Conservation (phyloP, 2,113 vertebrate species). For the Artemisiospiza belli region DNA sequence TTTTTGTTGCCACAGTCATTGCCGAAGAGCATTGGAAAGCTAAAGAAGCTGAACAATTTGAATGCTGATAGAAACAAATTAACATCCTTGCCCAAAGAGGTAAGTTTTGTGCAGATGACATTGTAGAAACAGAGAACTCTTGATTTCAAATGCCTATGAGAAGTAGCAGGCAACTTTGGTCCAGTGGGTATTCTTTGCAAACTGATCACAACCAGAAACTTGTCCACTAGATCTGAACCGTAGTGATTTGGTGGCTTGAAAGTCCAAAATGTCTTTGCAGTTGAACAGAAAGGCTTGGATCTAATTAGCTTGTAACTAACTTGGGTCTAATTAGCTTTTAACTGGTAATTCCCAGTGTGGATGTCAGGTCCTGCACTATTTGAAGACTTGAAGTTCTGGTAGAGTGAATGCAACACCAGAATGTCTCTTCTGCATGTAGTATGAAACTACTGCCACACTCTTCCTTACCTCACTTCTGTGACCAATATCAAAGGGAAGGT, state of each 20-base stretch:
- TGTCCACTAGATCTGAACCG: not conserved
- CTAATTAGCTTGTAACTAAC: not conserved
- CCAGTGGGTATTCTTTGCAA: not conserved
- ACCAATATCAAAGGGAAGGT: not conserved
- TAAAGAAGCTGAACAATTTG: constrained; percentile 94
- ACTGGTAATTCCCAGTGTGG: not conserved
- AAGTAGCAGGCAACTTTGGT: not conserved
- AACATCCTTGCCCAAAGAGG: constrained; percentile 92
- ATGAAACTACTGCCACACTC: not conserved
- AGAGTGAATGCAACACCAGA: not conserved
- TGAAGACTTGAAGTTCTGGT: not conserved
- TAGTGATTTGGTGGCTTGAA: not conserved
- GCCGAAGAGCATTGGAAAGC: constrained; percentile 92
- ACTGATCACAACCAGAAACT: not conserved
- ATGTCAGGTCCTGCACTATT: not conserved
- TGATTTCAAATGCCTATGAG: not conserved
- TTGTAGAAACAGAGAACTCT: not conserved
- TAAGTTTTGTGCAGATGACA: constrained; percentile 64
- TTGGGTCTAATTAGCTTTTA: not conserved
- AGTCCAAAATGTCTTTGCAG: not conserved
- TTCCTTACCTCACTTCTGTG: not conserved
- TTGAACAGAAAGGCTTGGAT: not conserved
- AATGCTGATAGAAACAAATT: constrained; percentile 96
- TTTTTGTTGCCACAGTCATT: constrained; percentile 77
- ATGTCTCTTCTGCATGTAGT: not conserved